A percentile compares a stretch with the other conserved stretches of the same genome.
Evolutionary conservation across 2,888 invertebrate species (phyloP).

Genomic region (Cheilosia impressa): DNA sequence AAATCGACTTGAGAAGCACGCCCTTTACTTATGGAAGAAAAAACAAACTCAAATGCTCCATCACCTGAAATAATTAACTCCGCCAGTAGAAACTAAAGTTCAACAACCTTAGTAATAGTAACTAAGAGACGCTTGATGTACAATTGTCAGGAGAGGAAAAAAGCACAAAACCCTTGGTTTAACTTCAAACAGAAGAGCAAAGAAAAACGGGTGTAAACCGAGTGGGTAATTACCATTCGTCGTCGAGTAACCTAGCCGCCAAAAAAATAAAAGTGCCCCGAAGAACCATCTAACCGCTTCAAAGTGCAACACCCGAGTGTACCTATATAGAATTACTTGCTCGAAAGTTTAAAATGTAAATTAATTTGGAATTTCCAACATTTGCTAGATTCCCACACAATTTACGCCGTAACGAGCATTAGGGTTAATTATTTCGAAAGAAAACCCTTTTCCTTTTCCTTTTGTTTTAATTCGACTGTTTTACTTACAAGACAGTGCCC

Average conservation of each 20-base stretch:
- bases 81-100: neutral
- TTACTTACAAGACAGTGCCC: constrained; percentile 22
- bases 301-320: constrained; percentile 1
- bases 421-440: constrained; percentile 68
- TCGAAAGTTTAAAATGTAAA: constrained; percentile 60
- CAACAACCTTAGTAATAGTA: neutral
- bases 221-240: constrained; percentile 7
- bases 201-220: neutral
- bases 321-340: neutral
- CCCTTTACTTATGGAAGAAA: neutral
- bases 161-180: neutral
- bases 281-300: constrained; percentile 9
- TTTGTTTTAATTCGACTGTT: constrained; percentile 52
- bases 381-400: constrained; percentile 71
- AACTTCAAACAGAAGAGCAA: constrained; percentile 1
- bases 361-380: constrained; percentile 45
- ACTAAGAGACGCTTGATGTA: no score
- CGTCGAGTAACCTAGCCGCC: neutral
- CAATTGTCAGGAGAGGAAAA: no score
- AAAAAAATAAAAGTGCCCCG: neutral
- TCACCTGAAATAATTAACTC: constrained; percentile 1
- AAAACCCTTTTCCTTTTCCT: constrained; percentile 68
- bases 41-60: neutral
- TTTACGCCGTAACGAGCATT: constrained; percentile 66
- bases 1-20: neutral